Evolutionary conservation across 2,113 vertebrate genomes (phyloP).

Genomic region (Corythaixoides concolor): DNA sequence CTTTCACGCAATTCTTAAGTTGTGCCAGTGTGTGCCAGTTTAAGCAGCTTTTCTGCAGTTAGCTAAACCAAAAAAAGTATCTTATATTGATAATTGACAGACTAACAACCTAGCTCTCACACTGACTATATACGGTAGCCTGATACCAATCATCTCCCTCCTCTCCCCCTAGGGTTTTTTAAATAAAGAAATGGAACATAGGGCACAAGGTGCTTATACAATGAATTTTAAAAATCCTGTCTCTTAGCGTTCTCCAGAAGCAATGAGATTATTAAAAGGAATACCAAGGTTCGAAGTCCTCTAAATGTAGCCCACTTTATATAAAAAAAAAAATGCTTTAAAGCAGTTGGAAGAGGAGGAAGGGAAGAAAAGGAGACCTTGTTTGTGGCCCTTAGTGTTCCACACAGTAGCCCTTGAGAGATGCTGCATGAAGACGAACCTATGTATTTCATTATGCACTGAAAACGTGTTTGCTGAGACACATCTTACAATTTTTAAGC

Average conservation of each 20-base stretch:
- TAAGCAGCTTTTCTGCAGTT: background rate
- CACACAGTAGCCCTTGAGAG: background rate
- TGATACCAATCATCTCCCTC: background rate
- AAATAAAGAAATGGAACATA: background rate
- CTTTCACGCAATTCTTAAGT: background rate
- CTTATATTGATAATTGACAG: background rate
- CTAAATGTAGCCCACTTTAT: background rate
- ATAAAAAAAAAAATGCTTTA: background rate
- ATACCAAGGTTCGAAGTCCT: background rate
- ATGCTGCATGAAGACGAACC: slow-evolving; percentile 13
- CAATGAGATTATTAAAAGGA: background rate
- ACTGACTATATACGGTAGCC: background rate
- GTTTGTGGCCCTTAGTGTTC: background rate
- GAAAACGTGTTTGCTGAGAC: background rate
- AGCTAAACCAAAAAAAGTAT: background rate
- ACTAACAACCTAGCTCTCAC: background rate
- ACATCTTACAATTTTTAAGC: background rate
- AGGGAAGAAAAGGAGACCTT: background rate
- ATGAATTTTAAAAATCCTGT: background rate
- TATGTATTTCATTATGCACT: slow-evolving; percentile 1
- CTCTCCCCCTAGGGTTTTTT: background rate
- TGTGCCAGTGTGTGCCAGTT: background rate
- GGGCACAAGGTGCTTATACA: background rate
- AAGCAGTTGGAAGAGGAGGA: background rate
- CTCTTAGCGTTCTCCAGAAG: background rate